Base-by-base conservation (phyloP, 2,888 invertebrate genomes). In the Pachymerium ferrugineum region DNA sequence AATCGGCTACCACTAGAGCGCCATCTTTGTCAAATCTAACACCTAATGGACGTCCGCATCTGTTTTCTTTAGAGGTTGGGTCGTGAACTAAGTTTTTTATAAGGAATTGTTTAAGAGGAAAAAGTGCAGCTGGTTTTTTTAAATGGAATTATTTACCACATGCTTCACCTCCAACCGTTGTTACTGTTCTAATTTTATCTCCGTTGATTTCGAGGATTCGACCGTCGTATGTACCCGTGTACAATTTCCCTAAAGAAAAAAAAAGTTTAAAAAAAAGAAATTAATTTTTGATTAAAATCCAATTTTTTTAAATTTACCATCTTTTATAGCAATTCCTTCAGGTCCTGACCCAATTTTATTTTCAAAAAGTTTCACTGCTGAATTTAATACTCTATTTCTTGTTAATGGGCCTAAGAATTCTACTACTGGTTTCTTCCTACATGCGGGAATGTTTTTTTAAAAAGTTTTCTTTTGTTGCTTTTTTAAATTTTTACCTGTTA, bases 21-120 rank as follows among this genome's bases (percentile, higher is more conserved):
- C 31, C 33, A n/a, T 3, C 19, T 30, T 12, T 33, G 22, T 33
- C 70, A 33, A 19, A 16, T 31, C 70, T 6, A 2, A 70, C 1
- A 3, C 70, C 70, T 14, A 70, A 70, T 33, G 70, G 70, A 30
- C 19, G 70, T 8, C 35, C 33, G 31, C 70, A 70, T 19, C 4
- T 2, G 5, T 70, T 3, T 19, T 47, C 10, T 47, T 16, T 19
- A 16, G n/a, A n/a, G n/a, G 2, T 47, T 19, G 16, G 3, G 22
- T 3, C 16, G 6, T 12, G 33, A 33, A 33, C 33, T 33, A 33
- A 33, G 6, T 33, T 33, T 8, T 33, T 33, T 33, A 12, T 8
- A 33, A n/a, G n/a, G n/a, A n/a, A n/a, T n/a, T n/a, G n/a, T n/a
- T n/a, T n/a, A n/a, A n/a, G n/a, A n/a, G n/a, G n/a, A n/a, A n/a